Percentiles rank a stretch among this genome's conserved stretches.
Evolutionary conservation across 2,113 vertebrate species (phyloP).

Genomic region (Laticauda laticaudata): DNA sequence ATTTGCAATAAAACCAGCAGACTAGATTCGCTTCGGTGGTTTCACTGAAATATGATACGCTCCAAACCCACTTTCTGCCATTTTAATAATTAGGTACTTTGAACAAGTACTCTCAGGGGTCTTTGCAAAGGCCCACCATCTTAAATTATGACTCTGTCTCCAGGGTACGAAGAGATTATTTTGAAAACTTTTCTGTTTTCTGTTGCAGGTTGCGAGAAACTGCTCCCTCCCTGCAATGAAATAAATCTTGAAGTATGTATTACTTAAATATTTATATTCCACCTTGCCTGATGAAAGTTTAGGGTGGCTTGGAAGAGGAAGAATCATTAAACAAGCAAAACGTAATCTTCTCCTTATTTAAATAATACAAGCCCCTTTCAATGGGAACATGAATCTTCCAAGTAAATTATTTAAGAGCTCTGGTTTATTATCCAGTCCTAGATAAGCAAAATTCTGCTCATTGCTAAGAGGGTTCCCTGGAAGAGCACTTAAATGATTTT

Average conservation of each 20-base stretch:
- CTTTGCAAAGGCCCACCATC: not conserved
- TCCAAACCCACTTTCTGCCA: not conserved
- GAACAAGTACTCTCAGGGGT: not conserved
- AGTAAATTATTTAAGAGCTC: not conserved
- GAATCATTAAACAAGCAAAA: not conserved
- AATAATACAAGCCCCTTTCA: not conserved
- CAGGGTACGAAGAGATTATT: rapidly evolving
- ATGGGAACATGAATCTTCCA: not conserved
- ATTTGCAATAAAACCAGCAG: not conserved
- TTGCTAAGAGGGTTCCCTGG: not conserved
- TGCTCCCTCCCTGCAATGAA: too few relatives aligned
- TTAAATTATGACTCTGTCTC: not conserved
- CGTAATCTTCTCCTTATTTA: not conserved
- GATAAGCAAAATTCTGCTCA: not conserved
- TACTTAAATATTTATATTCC: not conserved
- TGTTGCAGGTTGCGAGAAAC: not conserved
- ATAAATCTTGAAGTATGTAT: not conserved
- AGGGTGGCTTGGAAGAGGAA: not conserved
- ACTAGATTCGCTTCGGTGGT: not conserved
- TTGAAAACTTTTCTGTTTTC: not conserved
- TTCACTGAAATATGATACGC: not conserved
- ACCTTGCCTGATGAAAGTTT: not conserved
- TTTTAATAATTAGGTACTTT: not conserved
- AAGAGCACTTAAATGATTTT: not conserved
- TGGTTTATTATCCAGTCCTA: not conserved